Base-by-base conservation (phyloP, 92 coral and sea anemone species). In the Porites lobata region DNA sequence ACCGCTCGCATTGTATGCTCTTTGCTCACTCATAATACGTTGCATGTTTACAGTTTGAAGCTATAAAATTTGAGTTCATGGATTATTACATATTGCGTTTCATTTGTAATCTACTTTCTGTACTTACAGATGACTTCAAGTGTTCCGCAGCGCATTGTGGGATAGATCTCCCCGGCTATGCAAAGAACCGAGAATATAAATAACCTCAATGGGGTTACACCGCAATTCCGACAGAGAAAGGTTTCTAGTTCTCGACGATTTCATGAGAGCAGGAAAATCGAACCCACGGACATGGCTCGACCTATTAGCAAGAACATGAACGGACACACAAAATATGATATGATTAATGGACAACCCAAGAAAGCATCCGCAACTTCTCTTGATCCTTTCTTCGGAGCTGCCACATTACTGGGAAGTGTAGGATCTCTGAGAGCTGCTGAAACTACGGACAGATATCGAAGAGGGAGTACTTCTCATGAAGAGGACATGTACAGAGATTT, bases 391-490 rank as follows among this genome's bases (percentile, higher is more conserved):
- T 87, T 85, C 22, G 91, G 78, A 65, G 94, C 98, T 14, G 98
- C 96, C 7, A 87, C 96, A 38, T 77, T 95, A 50, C 86, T 95
- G 9, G 98, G 98, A 47, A 95, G 98, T 89, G 92, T 95, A 5
- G 98, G 92, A 4, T 95, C 98, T 26, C 92, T 95, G 13, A 76
- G 72, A 64, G 98, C 98, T 63, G 92, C 98, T 51, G 93, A 93
- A 76, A 88, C 91, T 18, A 91, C 94, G 15, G 95, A 93, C 29
- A 86, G 79, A 77, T 75, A 92, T 38, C 59, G 74, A 47, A 81
- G 75, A 15, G 95, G 86, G 6, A 74, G 68, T 18, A 85, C 90
- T 19, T 82, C 94, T 6, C 84, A 82, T 10, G 98, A 94, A 38
- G 91, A 92, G 66, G 98, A 93, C 3, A 13, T 79, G 14, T 93